phyloP scores from a whole-genome alignment of 1,140 invertebrate genomes.

The Galleria mellonella region DNA sequence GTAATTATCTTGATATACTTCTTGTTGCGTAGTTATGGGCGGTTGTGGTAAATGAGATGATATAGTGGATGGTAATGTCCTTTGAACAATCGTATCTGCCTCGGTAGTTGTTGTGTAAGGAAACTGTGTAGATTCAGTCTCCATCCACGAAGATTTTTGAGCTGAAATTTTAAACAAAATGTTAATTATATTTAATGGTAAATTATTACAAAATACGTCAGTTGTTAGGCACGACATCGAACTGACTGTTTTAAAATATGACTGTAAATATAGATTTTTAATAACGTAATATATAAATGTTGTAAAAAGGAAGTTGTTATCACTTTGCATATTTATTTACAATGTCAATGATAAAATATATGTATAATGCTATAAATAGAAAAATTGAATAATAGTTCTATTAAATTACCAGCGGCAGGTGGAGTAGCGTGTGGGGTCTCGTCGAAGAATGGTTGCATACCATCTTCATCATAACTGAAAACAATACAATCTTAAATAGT shows the following conservation, averaged over 20 bases:
- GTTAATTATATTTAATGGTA: conserved; percentile 34
- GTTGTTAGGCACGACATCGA: conserved; percentile 35
- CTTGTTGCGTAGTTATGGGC: conserved; percentile 48
- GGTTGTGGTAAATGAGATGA: conserved; percentile 43
- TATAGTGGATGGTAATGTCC: conserved; percentile 46
- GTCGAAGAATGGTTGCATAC: conserved; percentile 66
- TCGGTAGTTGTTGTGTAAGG: conserved; percentile 46
- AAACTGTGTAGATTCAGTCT: conserved; percentile 51
- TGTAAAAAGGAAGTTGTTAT: conserved; percentile 49
- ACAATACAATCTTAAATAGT: conserved; percentile 1
- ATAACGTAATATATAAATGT: background rate
- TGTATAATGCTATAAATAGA: background rate
- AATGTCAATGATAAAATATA: conserved; percentile 17
- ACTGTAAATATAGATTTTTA: background rate
- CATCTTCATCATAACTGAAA: conserved; percentile 61
- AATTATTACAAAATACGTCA: conserved; percentile 30
- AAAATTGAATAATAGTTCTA: background rate
- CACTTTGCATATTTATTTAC: conserved; percentile 16
- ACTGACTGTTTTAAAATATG: conserved; percentile 10
- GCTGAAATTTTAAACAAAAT: conserved; percentile 52
- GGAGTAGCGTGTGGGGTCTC: conserved; percentile 68
- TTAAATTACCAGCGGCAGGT: conserved; percentile 53
- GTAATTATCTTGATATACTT: conserved; percentile 38
- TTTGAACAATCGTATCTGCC: conserved; percentile 40
- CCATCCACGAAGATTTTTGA: conserved; percentile 61